These are phyloP conservation scores for Betta splendens DNA, from an alignment of 2,797 vertebrate genomes.

Conservation along the genomic window DNA sequence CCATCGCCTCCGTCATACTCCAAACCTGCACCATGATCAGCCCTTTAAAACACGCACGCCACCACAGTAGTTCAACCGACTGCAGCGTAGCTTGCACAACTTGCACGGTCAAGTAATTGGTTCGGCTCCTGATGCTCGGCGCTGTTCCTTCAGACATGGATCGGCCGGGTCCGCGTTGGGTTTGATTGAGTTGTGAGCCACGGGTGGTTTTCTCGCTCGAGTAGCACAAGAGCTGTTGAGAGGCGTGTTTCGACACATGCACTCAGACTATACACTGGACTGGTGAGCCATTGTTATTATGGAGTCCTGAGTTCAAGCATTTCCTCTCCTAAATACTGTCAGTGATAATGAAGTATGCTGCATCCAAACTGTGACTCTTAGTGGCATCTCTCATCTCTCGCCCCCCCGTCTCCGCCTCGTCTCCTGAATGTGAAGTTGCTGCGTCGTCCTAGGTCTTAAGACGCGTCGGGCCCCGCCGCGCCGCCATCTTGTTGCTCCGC, in stretches of 20 bases:
- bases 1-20: conserved; percentile 4
- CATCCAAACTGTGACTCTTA: conserved; percentile 69
- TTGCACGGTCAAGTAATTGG: conserved; percentile 1
- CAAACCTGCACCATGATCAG: conserved; percentile 3
- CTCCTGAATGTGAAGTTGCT: conserved; percentile 71
- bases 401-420: conserved; percentile 5
- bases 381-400: conserved; percentile 40
- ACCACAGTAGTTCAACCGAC: background rate
- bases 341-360: conserved; percentile 58
- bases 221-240: conserved; percentile 57
- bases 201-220: conserved; percentile 45
- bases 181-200: conserved; percentile 1
- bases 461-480: conserved; percentile 31
- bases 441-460: conserved; percentile 55
- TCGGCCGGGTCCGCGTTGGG: background rate
- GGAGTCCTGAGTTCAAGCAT: conserved; percentile 25
- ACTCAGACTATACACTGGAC: conserved; percentile 72
- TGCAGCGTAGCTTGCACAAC: conserved; percentile 6
- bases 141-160: conserved; percentile 33
- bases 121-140: conserved; percentile 33
- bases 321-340: conserved; percentile 46
- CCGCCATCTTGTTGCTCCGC: conserved; percentile 33
- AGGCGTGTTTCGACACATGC: conserved; percentile 25
- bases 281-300: conserved; percentile 36
- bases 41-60: conserved; percentile 25